phyloP scores from a whole-genome alignment of 2,888 invertebrate genomes.

The Pasiphila rectangulata region DNA sequence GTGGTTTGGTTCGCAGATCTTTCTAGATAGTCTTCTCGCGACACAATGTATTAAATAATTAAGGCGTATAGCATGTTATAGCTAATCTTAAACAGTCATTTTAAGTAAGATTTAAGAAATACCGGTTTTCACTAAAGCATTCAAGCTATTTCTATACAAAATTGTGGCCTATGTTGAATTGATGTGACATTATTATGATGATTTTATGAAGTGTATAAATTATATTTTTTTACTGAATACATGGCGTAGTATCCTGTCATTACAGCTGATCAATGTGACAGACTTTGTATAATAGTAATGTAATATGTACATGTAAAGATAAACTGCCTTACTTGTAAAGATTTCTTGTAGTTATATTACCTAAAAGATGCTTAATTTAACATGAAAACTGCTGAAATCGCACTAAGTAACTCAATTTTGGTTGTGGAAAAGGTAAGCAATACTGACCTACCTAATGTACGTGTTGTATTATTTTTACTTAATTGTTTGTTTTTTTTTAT shows the following conservation, averaged over 20 bases:
- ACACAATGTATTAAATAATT: constrained; percentile 23
- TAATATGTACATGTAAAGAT: constrained; percentile 7
- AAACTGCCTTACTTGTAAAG: constrained; percentile 12
- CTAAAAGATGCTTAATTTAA: constrained; percentile 5
- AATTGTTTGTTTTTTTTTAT: background rate
- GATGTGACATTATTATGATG: constrained; percentile 4
- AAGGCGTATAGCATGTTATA: constrained; percentile 15
- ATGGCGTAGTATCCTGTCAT: constrained; percentile 3
- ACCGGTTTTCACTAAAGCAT: constrained; percentile 4
- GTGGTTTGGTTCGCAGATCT: constrained; percentile 25
- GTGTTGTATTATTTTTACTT: constrained; percentile 1
- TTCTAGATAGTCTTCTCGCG: constrained; percentile 18
- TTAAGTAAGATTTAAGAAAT: constrained; percentile 20
- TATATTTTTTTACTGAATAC: constrained; percentile 23
- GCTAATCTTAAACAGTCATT: constrained; percentile 23
- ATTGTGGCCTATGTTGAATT: constrained; percentile 17
- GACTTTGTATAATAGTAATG: constrained; percentile 7
- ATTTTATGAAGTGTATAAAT: constrained; percentile 1
- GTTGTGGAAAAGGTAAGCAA: constrained; percentile 35
- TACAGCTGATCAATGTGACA: constrained; percentile 12
- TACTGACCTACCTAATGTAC: constrained; percentile 18
- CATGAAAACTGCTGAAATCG: constrained; percentile 21
- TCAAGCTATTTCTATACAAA: constrained; percentile 6
- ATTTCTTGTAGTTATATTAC: constrained; percentile 18
- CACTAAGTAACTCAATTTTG: constrained; percentile 31